phyloP scores from a whole-genome alignment of 1,140 invertebrate genomes.

The Cecropterus lyciades region DNA sequence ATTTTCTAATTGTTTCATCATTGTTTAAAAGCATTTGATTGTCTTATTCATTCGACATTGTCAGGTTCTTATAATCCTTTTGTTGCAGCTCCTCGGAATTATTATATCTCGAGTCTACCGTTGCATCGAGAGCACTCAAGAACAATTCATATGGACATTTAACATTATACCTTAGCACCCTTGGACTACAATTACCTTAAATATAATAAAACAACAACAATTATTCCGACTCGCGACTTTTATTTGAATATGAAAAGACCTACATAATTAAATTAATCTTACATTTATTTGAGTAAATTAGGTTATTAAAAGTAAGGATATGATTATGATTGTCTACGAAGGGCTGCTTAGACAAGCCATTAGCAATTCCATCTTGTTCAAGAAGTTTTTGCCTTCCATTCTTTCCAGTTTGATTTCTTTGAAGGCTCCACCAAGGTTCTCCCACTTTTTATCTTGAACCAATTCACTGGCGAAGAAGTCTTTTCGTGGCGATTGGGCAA shows the following conservation, averaged over 20 bases:
- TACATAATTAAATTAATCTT: slow-evolving; percentile 30
- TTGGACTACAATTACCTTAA: slow-evolving; percentile 76
- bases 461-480: slow-evolving; percentile 94
- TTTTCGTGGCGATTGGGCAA: slow-evolving; percentile 93
- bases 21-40: background rate
- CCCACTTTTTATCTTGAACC: slow-evolving; percentile 95
- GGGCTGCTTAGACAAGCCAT: slow-evolving; percentile 93
- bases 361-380: slow-evolving; percentile 98
- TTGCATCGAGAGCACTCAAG: slow-evolving; percentile 49
- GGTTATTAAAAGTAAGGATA: too few species aligned
- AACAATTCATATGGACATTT: slow-evolving; percentile 46
- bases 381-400: slow-evolving; percentile 98
- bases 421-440: slow-evolving; percentile 94
- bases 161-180: slow-evolving; percentile 79
- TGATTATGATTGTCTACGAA: slow-evolving; percentile 65
- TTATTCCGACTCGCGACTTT: slow-evolving; percentile 53
- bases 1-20: too few species aligned
- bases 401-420: slow-evolving; percentile 96
- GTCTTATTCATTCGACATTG: background rate
- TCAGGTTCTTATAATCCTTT: slow-evolving; percentile 32
- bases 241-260: slow-evolving; percentile 35
- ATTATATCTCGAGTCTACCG: slow-evolving; percentile 54
- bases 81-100: slow-evolving; percentile 67
- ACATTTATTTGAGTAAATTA: slow-evolving; percentile 30
- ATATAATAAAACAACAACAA: slow-evolving; percentile 66